Conservation (phyloP, 2,888 invertebrate genomes). For the Phasia obesa region DNA sequence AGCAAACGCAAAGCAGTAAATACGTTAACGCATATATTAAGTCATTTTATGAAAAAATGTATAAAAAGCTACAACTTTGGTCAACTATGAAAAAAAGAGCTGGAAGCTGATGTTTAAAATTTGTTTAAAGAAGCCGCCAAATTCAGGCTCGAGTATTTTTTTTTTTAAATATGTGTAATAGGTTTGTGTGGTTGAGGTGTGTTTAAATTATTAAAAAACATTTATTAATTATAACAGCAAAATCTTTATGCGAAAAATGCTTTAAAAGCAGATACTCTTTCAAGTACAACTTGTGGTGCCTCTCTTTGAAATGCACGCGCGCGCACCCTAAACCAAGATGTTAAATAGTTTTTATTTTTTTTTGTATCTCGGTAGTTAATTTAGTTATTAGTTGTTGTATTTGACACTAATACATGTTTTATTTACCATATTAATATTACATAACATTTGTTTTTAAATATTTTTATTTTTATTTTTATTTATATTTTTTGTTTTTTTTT, state of each 20-base stretch:
- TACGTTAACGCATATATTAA: neutral
- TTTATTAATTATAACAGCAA: slow-evolving; percentile 30
- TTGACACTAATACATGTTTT: slow-evolving; percentile 48
- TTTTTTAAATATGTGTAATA: neutral
- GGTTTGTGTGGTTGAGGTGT: slow-evolving; percentile 55
- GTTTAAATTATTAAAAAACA: slow-evolving; percentile 47
- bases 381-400: neutral
- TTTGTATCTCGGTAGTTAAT: neutral
- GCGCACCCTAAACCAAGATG: slow-evolving; percentile 46
- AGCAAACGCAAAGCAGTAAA: no score
- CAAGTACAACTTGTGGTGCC: neutral
- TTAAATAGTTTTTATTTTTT: no score
- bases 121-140: slow-evolving; percentile 8
- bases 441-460: slow-evolving; percentile 41
- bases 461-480: neutral
- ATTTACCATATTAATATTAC: slow-evolving; percentile 63
- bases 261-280: slow-evolving; percentile 6
- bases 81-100: slow-evolving; percentile 2
- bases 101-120: neutral
- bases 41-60: neutral
- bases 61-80: no score
- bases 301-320: slow-evolving; percentile 20
- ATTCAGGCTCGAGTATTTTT: neutral
- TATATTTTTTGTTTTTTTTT: neutral
- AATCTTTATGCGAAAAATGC: slow-evolving; percentile 34